Evolutionary conservation across 92 coral and sea anemone genomes (phyloP).

Genomic region (Plumapathes pennacea): DNA sequence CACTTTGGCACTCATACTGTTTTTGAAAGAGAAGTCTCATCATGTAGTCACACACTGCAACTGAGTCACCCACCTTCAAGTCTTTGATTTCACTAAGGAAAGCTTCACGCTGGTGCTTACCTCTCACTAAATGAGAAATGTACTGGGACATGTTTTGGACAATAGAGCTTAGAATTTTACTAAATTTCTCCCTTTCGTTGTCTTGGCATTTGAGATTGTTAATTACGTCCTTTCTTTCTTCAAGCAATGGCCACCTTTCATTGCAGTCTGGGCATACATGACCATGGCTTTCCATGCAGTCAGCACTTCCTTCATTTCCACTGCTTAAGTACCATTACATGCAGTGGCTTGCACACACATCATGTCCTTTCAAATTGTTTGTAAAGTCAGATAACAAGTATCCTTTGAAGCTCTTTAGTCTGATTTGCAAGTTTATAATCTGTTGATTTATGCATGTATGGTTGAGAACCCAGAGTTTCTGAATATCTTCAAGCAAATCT

Average conservation of each 20-base stretch:
- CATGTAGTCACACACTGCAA: slow-evolving; percentile 58
- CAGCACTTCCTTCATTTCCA: too few relatives aligned
- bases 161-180: neutral
- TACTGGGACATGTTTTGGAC: slow-evolving; percentile 26
- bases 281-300: slow-evolving; percentile 22
- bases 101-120: slow-evolving; percentile 35
- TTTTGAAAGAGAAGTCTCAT: slow-evolving; percentile 54
- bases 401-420: slow-evolving; percentile 24
- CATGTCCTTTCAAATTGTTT: slow-evolving; percentile 15
- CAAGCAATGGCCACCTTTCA: slow-evolving; percentile 19
- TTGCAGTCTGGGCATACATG: slow-evolving; percentile 10
- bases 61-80: slow-evolving; percentile 26
- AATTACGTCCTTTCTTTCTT: slow-evolving; percentile 1
- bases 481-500: too few relatives aligned
- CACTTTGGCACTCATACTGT: slow-evolving; percentile 42
- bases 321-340: slow-evolving; percentile 41
- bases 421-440: too few relatives aligned
- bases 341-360: slow-evolving; percentile 48
- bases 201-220: neutral
- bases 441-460: too few relatives aligned
- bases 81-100: slow-evolving; percentile 31
- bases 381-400: slow-evolving; percentile 35
- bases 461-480: too few relatives aligned
- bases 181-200: slow-evolving; percentile 16
- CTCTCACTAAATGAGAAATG: slow-evolving; percentile 56